phyloP scores from a whole-genome alignment of 1,140 invertebrate species.

The Octopus bimaculoides region DNA sequence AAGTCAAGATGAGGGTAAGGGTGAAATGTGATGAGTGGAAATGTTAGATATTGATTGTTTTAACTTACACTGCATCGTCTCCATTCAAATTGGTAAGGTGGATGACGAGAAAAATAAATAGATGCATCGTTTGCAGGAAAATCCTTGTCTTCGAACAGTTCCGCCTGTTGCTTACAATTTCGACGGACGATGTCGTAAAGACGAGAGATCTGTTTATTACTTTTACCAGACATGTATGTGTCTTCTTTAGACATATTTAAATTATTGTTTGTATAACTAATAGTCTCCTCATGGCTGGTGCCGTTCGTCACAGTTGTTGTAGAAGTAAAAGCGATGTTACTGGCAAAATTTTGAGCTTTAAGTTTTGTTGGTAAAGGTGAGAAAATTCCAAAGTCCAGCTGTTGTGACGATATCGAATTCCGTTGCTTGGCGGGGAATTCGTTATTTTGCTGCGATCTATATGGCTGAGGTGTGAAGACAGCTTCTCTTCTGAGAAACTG shows the following conservation, averaged over 20 bases:
- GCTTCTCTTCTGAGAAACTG: background rate
- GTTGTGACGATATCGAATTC: conserved; percentile 25
- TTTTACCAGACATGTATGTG: too few relatives aligned
- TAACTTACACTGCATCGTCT: conserved; percentile 55
- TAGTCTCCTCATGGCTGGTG: background rate
- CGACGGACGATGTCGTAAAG: conserved; percentile 26
- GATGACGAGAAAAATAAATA: conserved; percentile 60
- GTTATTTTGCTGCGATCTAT: background rate
- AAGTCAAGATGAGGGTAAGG: too few relatives aligned
- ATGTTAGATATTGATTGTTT: background rate
- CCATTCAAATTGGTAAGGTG: conserved; percentile 61
- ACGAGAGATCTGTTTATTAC: background rate
- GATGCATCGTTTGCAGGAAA: conserved; percentile 64
- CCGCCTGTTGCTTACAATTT: conserved; percentile 58
- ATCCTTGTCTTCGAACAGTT: conserved; percentile 69
- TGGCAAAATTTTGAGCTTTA: too few relatives aligned
- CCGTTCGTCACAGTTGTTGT: too few relatives aligned
- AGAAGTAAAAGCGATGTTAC: too few relatives aligned
- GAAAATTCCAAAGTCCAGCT: background rate
- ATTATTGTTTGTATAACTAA: too few relatives aligned
- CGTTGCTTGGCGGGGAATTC: conserved; percentile 38
- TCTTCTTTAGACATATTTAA: too few relatives aligned
- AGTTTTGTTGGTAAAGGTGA: too few relatives aligned
- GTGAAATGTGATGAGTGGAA: too few relatives aligned
- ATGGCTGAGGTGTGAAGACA: too few relatives aligned